These are phyloP conservation scores for Oenanthe melanoleuca DNA, from an alignment of 2,113 vertebrate genomes.

Conservation along the genomic window DNA sequence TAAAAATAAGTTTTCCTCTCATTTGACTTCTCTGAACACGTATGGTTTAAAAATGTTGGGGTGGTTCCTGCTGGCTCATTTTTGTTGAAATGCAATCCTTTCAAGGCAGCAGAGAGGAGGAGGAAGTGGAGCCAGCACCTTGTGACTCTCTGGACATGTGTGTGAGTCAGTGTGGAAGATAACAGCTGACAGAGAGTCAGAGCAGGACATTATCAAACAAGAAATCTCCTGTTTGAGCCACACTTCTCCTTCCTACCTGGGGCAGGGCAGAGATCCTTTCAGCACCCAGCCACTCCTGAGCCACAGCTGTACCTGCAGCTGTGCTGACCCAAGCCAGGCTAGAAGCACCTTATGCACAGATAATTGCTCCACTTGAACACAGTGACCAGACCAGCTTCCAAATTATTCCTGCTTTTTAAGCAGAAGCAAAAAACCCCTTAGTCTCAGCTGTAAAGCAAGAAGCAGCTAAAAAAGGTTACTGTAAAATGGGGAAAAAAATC, in stretches of 20 bases:
- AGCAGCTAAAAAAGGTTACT: background rate
- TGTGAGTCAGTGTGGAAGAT: background rate
- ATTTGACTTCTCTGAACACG: background rate
- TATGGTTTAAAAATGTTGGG: background rate
- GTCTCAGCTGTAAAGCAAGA: background rate
- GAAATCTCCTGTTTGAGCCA: background rate
- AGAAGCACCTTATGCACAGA: background rate
- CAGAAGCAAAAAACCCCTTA: fast-evolving
- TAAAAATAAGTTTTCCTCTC: background rate
- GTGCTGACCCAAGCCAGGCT: background rate
- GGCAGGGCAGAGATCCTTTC: background rate
- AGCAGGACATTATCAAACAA: background rate
- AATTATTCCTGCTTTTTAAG: background rate
- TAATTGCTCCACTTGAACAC: background rate
- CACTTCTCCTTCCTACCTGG: background rate
- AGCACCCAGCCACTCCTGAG: background rate
- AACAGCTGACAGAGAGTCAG: slow-evolving; percentile 6
- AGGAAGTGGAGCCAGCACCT: background rate
- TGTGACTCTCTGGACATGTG: background rate
- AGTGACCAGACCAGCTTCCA: background rate
- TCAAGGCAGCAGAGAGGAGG: background rate
- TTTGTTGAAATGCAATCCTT: background rate
- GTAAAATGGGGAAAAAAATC: background rate
- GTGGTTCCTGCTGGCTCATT: background rate
- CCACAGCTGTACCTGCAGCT: background rate